Evolutionary conservation across 2,797 vertebrate species (phyloP), one percentile per base, ranked within the genome.

Genomic region (Malurus splendens): DNA sequence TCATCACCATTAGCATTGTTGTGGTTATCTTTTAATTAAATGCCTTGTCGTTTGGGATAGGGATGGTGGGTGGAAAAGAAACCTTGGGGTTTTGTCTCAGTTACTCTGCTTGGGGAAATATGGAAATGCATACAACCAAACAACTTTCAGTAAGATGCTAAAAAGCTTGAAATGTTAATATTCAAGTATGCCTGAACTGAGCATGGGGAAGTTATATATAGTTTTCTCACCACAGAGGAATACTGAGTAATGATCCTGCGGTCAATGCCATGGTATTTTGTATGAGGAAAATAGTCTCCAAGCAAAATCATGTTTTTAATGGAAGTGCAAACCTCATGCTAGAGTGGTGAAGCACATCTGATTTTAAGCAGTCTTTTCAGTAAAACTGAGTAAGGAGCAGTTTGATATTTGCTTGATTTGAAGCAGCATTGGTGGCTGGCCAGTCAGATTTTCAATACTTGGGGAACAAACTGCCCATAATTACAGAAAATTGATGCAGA

Each of bases 11-110:
- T 95, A 70, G 55, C 64, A 84, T 94, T 94, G 86, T 94, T 94
- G 92, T 90, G 84, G 86, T 90, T 80, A 47, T 75, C 60, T 91
- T 93, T 85, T 93, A 93, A 95, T 96, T 87, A 91, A 78, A 57
- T 55, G 47, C 79, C 32, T 17, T 32, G 78, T 94, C 95, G 93
- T 95, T 93, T 95, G 72, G 81, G 45, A 22, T 72, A 72, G 75
- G 80, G 61, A 56, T 92, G 64, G 86, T 79, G 78, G 65, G 86
- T 93, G 90, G 93, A 87, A 90, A 88, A 92, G 77, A 90, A 82
- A 55, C 48, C 45, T 87, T 91, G 80, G 77, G 72, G 70, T 90
- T 94, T 74, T 92, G 68, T 59, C 57, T 79, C 44, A 66, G 10
- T 95, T 92, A 61, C 24, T 77, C 25, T 70, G 44, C 66, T 74